Base-by-base conservation (phyloP, 2,797 vertebrate species). In the Acipenser ruthenus region DNA sequence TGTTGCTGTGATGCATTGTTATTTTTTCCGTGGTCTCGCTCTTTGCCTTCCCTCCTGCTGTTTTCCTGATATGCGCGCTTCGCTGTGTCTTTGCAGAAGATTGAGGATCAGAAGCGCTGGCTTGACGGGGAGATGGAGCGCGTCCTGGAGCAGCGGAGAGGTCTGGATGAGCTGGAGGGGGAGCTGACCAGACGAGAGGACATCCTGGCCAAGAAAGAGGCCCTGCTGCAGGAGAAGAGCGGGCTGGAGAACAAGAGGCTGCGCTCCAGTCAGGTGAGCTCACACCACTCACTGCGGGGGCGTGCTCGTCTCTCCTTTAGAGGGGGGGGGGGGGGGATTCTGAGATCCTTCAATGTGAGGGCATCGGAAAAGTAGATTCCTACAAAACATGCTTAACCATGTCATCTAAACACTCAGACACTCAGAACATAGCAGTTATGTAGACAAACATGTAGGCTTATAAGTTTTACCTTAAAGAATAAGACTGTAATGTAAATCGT, bases 71-170 rank as follows among this genome's bases (percentile, higher is more conserved):
- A 10, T 58, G 8, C 13, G 8, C 10, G 8, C 51, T 8, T 59
- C 56, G 62, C 10, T 49, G 18, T 68, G 6, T 49, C 55, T 66
- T 18, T 1, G 79, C 78, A 99, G 97, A 99, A 98, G 89, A 97
- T 98, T 3, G 97, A 99, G 72, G 96, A 98, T 69, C 96, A 99
- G 83, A 99, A 98, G 77, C 94, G 93, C 67, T 99, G 97, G 96
- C 83, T 99, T 78, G 97, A 99, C 74, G 90, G 93, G 75, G 97
- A 99, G 83, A 99, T 98, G 87, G 97, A 99, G 78, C 91, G 93
- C 59, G 92, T 97, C 4, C 87, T 99, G 0, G 92, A 90, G 68
- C 97, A 99, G 84, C 93, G 96, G 62, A 90, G 71, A 67, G 95
- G 92, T 0, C 83, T 99, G 71, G 93, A 95, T 60, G 96, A 92